Evolutionary conservation across 1,140 invertebrate species (phyloP).

Genomic region (Pogonus chalceus): DNA sequence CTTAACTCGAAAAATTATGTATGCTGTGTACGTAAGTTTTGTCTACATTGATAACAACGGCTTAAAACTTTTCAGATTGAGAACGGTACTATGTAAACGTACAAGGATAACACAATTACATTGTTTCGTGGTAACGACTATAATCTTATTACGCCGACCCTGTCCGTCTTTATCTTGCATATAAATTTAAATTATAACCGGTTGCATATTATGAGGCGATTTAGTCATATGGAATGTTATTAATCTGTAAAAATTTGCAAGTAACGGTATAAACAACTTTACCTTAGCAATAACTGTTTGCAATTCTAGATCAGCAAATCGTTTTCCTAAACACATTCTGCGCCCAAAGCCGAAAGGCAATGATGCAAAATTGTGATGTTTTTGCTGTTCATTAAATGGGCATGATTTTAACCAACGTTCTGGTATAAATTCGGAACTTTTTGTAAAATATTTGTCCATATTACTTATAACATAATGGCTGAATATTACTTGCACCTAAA

Average conservation of each 20-base stretch:
- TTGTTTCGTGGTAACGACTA: too few species aligned
- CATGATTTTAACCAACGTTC: constrained; percentile 62
- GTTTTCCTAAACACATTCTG: constrained; percentile 61
- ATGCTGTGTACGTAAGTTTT: too few species aligned
- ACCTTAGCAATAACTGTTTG: constrained; percentile 56
- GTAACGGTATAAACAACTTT: constrained; percentile 15
- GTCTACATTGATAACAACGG: too few species aligned
- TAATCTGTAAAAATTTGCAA: too few species aligned
- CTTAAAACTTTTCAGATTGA: too few species aligned
- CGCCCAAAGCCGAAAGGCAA: constrained; percentile 65
- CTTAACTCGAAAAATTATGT: too few species aligned
- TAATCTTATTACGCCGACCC: too few species aligned
- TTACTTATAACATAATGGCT: constrained; percentile 74
- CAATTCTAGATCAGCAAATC: constrained; percentile 67
- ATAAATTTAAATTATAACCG: too few species aligned
- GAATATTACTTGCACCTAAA: constrained; percentile 70
- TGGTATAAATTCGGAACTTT: constrained; percentile 59
- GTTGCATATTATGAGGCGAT: too few species aligned
- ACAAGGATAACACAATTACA: too few species aligned
- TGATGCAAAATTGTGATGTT: constrained; percentile 51
- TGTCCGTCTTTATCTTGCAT: neutral
- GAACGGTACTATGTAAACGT: too few species aligned
- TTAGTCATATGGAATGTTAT: neutral
- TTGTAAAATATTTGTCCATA: constrained; percentile 65
- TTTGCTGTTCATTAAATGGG: constrained; percentile 7